Evolutionary conservation across 2,113 vertebrate genomes (phyloP).

Genomic region (Chaenocephalus aceratus): DNA sequence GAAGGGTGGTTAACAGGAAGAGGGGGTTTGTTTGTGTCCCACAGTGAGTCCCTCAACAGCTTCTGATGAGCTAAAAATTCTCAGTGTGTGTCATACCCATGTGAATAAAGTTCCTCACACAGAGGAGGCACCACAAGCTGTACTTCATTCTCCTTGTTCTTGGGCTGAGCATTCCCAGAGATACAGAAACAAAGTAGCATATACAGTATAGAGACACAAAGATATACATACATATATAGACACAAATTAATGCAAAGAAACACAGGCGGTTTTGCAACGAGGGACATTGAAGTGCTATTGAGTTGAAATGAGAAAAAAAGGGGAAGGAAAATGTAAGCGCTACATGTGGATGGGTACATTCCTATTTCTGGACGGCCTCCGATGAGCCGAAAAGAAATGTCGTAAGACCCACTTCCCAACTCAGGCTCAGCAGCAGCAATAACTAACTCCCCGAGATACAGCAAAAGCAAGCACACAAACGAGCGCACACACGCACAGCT

Average conservation of each 20-base stretch:
- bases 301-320: conserved; percentile 28
- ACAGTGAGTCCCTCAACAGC: conserved; percentile 49
- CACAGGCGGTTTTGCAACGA: conserved; percentile 3
- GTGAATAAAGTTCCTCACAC: conserved; percentile 46
- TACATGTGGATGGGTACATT: conserved; percentile 51
- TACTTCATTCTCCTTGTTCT: conserved; percentile 7
- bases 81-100: conserved; percentile 50
- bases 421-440: conserved; percentile 52
- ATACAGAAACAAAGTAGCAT: background rate
- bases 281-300: conserved; percentile 11
- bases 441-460: conserved; percentile 61
- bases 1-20: conserved; percentile 28
- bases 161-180: background rate
- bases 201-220: background rate
- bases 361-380: conserved; percentile 68
- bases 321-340: conserved; percentile 27
- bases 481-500: background rate
- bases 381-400: conserved; percentile 64
- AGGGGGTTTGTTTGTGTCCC: conserved; percentile 35
- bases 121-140: conserved; percentile 27
- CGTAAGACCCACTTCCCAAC: conserved; percentile 58
- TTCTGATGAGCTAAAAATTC: conserved; percentile 58
- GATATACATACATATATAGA: background rate
- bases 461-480: conserved; percentile 36
- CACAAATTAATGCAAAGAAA: conserved; percentile 31